Base-by-base conservation (phyloP, 2,888 invertebrate genomes). In the Norana najaformis region DNA sequence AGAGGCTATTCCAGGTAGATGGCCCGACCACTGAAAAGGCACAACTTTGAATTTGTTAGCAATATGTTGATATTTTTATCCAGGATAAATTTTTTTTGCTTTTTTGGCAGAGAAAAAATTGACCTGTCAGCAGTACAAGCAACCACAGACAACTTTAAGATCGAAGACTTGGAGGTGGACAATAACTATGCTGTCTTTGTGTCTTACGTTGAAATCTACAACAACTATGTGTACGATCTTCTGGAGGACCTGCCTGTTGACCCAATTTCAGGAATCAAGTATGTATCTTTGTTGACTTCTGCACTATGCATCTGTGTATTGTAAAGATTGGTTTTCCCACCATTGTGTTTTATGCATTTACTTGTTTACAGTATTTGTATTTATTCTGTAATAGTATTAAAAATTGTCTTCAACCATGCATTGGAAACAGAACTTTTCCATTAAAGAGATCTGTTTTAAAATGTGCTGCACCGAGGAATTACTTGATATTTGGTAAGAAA, bases 201-300 rank as follows among this genome's bases (percentile, higher is more conserved):
- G 0, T 98, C 98, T 0, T 99, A 98, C 93, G 96, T 98, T 90
- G 99, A 99, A 95, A 97, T 99, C 92, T 99, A 99, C 95, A 99
- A 99, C 95, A 99, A 99, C 94, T 97, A 96, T 93, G 98, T 99
- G 1, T 99, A 97, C 95, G 99, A 99, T 96, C 96, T 99, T 89
- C 96, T 99, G 3, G 99, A 99, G 94, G 98, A 98, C 90, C 92
- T 94, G 37, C 93, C 93, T 0, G 94, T 93, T 88, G 94, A 94
- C 90, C 93, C 94, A 0, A 94, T 94, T 88, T 93, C 93, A 30
- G 95, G 94, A 37, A 93, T 93, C 92, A 94, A 93, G 94, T 94
- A 92, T 91, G 93, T 16, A 11, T 69, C 30, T 3, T 30, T 69
- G 5, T 69, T 13, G 11, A n/a, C 69, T 11, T 69, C n/a, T 30